A percentile compares a stretch with the other conserved stretches of the same genome.
Evolutionary conservation across 1,140 invertebrate species (phyloP).

Genomic region (Heliconius congener): DNA sequence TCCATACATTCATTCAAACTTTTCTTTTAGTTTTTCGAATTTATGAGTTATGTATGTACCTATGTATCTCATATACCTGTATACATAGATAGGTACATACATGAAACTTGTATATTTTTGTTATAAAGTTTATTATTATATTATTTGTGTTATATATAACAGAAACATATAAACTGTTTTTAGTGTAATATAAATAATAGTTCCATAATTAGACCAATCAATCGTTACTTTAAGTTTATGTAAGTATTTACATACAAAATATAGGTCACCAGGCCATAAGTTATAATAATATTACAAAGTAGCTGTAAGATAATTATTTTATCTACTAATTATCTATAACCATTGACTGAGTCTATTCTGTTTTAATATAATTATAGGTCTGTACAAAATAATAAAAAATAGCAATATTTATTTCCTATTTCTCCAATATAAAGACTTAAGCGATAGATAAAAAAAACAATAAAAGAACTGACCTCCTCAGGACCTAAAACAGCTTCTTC

Average conservation of each 20-base stretch:
- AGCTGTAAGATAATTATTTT: neutral
- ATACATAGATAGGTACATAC: no score
- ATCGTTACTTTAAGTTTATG: neutral
- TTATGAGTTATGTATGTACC: no score
- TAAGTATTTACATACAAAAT: conserved; percentile 27
- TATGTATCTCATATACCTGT: no score
- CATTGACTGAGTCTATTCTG: conserved; percentile 44
- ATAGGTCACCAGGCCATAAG: conserved; percentile 27
- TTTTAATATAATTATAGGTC: neutral
- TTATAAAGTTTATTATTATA: no score
- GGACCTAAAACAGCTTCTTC: conserved; percentile 50
- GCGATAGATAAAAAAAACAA: neutral
- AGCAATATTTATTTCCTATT: neutral
- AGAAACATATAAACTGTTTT: no score
- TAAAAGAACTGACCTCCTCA: conserved; percentile 59
- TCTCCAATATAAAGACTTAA: no score
- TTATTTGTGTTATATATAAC: neutral
- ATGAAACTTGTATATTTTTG: no score
- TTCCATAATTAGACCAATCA: neutral
- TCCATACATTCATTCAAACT: no score
- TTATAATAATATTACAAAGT: neutral
- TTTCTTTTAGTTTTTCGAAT: no score
- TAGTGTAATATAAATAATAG: no score
- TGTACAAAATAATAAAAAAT: neutral
- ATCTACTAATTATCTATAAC: neutral